Base-by-base conservation (phyloP, 2,888 invertebrate genomes). In the Metopia argyrocephala region DNA sequence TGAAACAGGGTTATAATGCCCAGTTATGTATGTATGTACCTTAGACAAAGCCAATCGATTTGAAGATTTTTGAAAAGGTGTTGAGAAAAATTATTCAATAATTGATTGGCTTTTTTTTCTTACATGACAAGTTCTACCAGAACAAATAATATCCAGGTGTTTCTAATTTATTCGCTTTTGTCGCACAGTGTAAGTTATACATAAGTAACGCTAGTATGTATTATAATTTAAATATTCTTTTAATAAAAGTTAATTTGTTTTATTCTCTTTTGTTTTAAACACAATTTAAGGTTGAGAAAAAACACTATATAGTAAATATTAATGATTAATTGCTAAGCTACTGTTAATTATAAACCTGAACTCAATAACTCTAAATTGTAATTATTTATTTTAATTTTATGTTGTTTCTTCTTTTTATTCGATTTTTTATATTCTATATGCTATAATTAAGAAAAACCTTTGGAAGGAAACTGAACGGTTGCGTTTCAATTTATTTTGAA, bases 381-480 rank as follows among this genome's bases (percentile, higher is more conserved):
- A 65, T 52, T 48, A 2, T 48, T 25, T 45, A 46, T 45, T 59
- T 38, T 48, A 57, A 65, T 48, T 38, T 78, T 27, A 15, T n/a
- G 20, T 20, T 54, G 52, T 38, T 18, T 54, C 50, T 68, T 61
- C 38, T 75, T 52, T 31, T 2, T 64, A 62, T 38, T 62, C n/a
- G n/a, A n/a, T n/a, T n/a, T n/a, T n/a, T n/a, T n/a, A n/a, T n/a
- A n/a, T n/a, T n/a, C n/a, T n/a, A n/a, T n/a, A n/a, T n/a, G n/a
- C n/a, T n/a, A n/a, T n/a, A n/a, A n/a, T n/a, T n/a, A n/a, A n/a
- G n/a, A n/a, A 78, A 78, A 81, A 78, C 46, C 64, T 76, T 79
- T 82, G 82, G 79, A 79, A 82, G 79, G 82, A 82, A 79, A 82
- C 71, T 76, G 79, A 82, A 79, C 82, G 78, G 82, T 76, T 73